Conservation (phyloP, 2,888 invertebrate genomes). For the Laspeyria flexula region DNA sequence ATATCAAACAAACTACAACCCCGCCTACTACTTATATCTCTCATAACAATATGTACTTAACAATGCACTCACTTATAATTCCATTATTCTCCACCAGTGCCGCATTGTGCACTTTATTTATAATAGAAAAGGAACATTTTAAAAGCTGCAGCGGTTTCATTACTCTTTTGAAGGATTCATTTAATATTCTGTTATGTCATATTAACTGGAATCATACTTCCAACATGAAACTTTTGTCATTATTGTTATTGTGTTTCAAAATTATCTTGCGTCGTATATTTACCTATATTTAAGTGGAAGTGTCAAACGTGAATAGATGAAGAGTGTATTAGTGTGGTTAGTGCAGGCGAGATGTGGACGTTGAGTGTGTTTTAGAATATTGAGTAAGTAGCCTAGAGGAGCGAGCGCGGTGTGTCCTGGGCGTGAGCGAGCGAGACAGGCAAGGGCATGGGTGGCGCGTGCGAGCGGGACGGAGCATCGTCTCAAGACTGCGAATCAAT, state of each 20-base stretch:
- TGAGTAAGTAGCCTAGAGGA: constrained; percentile 79
- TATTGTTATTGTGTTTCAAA: constrained; percentile 6
- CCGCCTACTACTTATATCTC: background rate
- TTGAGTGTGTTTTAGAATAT: constrained; percentile 75
- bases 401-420: constrained; percentile 51
- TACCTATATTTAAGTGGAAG: background rate
- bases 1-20: constrained; percentile 8
- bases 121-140: too few relatives aligned
- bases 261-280: background rate
- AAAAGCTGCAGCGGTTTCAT: too few relatives aligned
- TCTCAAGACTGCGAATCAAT: constrained; percentile 87
- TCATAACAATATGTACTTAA: constrained; percentile 7
- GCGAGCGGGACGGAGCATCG: constrained; percentile 73
- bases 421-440: constrained; percentile 13
- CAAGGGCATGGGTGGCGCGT: constrained; percentile 37
- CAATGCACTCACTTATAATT: constrained; percentile 15
- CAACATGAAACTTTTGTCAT: background rate
- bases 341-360: constrained; percentile 68
- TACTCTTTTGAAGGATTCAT: too few relatives aligned
- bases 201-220: too few relatives aligned
- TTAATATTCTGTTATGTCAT: too few relatives aligned
- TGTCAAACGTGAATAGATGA: background rate
- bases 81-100: constrained; percentile 39
- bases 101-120: constrained; percentile 34
- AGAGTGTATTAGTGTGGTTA: constrained; percentile 29